Base-by-base conservation (phyloP, 2,797 vertebrate genomes). In the Apogon hyalosoma region DNA sequence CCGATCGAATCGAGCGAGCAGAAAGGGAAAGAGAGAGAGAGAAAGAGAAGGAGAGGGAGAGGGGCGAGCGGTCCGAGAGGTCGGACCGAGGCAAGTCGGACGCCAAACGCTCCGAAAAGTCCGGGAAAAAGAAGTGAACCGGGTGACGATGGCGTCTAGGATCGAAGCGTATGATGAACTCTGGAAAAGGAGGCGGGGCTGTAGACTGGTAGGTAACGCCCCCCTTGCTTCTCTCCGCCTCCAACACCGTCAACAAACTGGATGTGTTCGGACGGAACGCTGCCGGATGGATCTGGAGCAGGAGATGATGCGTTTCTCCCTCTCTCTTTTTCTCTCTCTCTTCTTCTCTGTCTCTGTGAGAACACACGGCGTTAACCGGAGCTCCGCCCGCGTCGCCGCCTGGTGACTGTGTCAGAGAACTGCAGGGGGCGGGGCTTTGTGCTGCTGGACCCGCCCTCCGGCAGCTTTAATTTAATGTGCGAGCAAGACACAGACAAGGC, bases 71-170 rank as follows among this genome's bases (percentile, higher is more conserved):
- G 2, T 90, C 89, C 0, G 92, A 93, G 73, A 88, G 71, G 71
- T 91, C 90, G 0, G 91, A 92, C 9, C 82, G 87, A 12, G 86
- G 71, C 0, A 93, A 88, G 62, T 86, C 83, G 82, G 95, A 96
- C 13, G 50, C 42, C 0, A 94, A 95, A 66, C 95, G 96, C 76
- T 94, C 95, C 4, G 96, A 97, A 31, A 93, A 94, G 47, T 93
- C 92, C 0, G 88, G 93, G 15, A 95, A 96, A 89, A 94, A 95
- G 90, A 97, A 97, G 90, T 97, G 93, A 97, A 56, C 55, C 4
- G 1, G 18, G 33, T 3, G 19, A 54, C 52, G 6, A 40, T 66
- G 3, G 43, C 16, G 39, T 73, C 71, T 45, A 49, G 57, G 67
- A 81, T 69, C 45, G 66, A 84, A 79, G 46, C 48, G 16, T 67